Evolutionary conservation across 2,888 invertebrate species (phyloP).

Genomic region (Clistopyga incitator): DNA sequence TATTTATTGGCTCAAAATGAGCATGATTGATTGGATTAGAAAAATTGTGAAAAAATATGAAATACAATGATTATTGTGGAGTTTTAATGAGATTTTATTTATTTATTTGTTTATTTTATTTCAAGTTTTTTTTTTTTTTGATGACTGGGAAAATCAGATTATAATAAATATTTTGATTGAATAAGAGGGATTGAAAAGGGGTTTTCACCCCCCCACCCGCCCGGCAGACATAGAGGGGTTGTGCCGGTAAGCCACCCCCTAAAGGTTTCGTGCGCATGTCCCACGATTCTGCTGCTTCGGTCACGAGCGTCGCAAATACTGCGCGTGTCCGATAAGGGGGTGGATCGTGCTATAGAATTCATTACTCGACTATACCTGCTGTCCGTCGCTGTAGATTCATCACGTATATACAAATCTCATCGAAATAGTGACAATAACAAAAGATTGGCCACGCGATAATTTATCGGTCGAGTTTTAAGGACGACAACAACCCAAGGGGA

Average conservation of each 20-base stretch:
- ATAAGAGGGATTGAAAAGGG: neutral
- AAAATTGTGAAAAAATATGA: too few species aligned
- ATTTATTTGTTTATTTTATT: neutral
- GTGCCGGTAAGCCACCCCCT: constrained; percentile 73
- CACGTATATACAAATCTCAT: constrained; percentile 67
- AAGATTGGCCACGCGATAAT: constrained; percentile 33
- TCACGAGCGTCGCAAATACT: constrained; percentile 72
- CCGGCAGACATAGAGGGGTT: constrained; percentile 50
- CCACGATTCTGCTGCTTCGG: constrained; percentile 34
- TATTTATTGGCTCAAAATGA: too few species aligned
- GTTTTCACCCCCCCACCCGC: neutral
- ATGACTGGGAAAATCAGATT: neutral
- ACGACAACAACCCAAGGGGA: constrained; percentile 7
- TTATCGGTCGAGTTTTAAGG: constrained; percentile 27
- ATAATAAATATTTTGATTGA: neutral
- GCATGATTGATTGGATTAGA: too few species aligned
- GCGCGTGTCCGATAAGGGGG: constrained; percentile 76
- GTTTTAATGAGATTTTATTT: too few species aligned
- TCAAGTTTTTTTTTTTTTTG: neutral
- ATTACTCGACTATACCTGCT: constrained; percentile 74
- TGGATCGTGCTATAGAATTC: constrained; percentile 78
- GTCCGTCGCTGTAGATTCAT: constrained; percentile 71
- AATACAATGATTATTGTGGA: too few species aligned
- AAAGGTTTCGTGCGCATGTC: constrained; percentile 70
- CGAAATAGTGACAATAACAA: neutral